These are phyloP conservation scores for Henicopernis longicauda DNA, from an alignment of 2,113 vertebrate species.

Conservation along the genomic window DNA sequence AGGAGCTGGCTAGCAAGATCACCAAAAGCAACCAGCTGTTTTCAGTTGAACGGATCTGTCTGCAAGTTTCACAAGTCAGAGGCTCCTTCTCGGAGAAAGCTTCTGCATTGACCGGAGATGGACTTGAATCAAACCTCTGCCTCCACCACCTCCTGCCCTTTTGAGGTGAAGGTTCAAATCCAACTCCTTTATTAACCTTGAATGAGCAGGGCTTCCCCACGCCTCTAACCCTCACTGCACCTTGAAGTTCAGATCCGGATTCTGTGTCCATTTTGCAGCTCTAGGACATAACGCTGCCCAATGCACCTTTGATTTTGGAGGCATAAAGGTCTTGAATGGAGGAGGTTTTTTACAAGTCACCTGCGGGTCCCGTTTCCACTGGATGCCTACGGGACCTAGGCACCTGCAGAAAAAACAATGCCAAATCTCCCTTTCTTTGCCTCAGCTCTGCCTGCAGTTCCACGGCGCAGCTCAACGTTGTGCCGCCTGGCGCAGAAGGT, in stretches of 20 bases:
- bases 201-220: background rate
- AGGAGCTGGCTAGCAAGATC: background rate
- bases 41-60: background rate
- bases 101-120: background rate
- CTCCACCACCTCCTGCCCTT: background rate
- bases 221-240: background rate
- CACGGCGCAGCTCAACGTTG: background rate
- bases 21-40: background rate
- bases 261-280: background rate
- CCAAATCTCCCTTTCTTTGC: background rate
- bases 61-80: background rate
- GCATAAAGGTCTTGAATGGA: background rate
- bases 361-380: background rate
- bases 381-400: background rate
- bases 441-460: background rate
- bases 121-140: background rate
- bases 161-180: background rate
- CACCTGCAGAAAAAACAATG: background rate
- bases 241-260: background rate
- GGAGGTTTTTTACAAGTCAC: background rate
- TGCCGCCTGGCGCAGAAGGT: background rate
- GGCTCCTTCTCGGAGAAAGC: background rate
- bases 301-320: background rate
- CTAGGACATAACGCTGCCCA: background rate
- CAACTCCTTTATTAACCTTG: background rate